Evolutionary conservation across 2,113 vertebrate genomes (phyloP).

Genomic region (Ceyx melanurus): DNA sequence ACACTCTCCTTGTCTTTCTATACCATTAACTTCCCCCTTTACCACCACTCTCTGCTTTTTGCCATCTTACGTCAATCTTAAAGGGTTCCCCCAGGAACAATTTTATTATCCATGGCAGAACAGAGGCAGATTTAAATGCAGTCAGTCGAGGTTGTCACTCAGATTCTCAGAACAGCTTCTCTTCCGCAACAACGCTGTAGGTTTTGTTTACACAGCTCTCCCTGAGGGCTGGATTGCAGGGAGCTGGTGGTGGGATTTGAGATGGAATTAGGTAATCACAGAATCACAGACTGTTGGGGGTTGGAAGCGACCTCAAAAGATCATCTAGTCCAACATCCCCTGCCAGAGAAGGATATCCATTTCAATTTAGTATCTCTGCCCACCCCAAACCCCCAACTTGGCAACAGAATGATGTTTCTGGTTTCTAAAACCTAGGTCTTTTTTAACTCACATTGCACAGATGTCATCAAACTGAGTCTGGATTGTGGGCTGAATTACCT

Average conservation of each 20-base stretch:
- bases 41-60: not conserved
- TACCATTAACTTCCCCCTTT: not conserved
- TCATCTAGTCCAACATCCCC: too few species aligned
- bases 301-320: too few species aligned
- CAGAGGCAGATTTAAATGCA: not conserved
- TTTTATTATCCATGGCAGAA: not conserved
- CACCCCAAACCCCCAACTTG: not conserved
- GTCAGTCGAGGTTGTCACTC: not conserved
- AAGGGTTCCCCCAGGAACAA: not conserved
- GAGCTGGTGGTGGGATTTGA: not conserved
- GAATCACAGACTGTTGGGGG: too few species aligned
- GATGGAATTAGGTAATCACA: not conserved
- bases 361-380: not conserved
- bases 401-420: not conserved
- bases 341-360: not conserved
- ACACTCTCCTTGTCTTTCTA: not conserved
- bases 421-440: not conserved
- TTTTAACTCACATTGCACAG: not conserved
- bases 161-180: not conserved
- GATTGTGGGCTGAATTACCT: not conserved
- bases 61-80: not conserved
- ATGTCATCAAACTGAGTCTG: not conserved
- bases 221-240: not conserved
- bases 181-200: not conserved
- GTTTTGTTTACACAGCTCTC: not conserved